Evolutionary conservation across 2,113 vertebrate genomes (phyloP).

Genomic region (Alethe castanea): DNA sequence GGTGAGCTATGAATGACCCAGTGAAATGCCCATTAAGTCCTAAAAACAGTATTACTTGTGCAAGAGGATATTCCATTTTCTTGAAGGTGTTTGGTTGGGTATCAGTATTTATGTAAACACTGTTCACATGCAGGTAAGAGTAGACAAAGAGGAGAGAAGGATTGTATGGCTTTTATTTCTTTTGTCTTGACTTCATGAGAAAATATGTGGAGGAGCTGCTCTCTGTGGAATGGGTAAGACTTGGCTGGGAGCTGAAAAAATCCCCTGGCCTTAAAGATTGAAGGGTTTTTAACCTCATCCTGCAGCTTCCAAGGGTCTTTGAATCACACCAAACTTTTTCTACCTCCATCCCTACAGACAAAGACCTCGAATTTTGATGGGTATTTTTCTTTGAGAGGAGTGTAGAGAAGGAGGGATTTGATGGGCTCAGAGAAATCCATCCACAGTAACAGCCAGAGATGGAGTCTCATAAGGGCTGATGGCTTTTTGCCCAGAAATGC

Average conservation of each 20-base stretch:
- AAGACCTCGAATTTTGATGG: neutral
- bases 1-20: neutral
- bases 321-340: neutral
- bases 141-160: neutral
- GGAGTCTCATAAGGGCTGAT: constrained; percentile 2
- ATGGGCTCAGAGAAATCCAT: neutral
- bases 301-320: neutral
- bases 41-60: neutral
- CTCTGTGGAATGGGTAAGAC: neutral
- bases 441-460: neutral
- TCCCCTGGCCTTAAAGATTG: neutral
- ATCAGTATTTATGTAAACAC: neutral
- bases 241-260: neutral
- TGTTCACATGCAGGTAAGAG: neutral
- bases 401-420: neutral
- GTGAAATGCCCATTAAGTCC: neutral
- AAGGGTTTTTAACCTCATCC: neutral
- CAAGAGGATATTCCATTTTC: neutral
- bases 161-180: neutral
- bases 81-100: neutral
- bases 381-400: neutral
- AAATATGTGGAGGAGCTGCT: neutral
- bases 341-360: neutral
- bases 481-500: constrained; percentile 44
- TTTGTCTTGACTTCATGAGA: neutral